Base-by-base conservation (phyloP, 2,888 invertebrate species). In the Periphyllus acericola region DNA sequence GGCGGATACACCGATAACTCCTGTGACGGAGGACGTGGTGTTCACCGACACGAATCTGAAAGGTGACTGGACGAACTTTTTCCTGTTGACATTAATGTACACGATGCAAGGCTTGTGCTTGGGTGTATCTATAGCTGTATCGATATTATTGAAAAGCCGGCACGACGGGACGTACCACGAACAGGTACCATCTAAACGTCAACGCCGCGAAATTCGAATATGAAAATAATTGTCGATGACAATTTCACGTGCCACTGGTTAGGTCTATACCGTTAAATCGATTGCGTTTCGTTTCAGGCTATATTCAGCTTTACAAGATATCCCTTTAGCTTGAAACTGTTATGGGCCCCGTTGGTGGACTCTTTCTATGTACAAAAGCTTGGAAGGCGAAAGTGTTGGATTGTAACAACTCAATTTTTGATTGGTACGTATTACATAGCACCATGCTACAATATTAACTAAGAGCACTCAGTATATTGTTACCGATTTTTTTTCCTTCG, bases 311-410 rank as follows among this genome's bases (percentile, higher is more conserved):
- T 86, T 6, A 29, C 84, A 4, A 21, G 14, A n/a, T 82, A 68
- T 68, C 82, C 82, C 3, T 88, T n/a, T 25, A 52, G n/a, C 29
- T 91, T 99, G 75, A 99, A 99, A 92, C 92, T 99, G 74, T 91
- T 99, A 85, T 99, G 99, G 99, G 99, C 99, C 0, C 99, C 99
- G 1, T 94, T 99, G 90, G 99, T 99, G 8, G 99, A 99, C 92
- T 96, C 98, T 0, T 91, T 98, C 76, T 99, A 96, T 91, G 94
- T 95, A 90, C 93, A 94, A 19, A 92, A 94, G 89, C 96, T 99
- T 92, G 99, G 99, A 0, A 93, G 99, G 34, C 93, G 99, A 89
- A 99, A 99, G 93, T 97, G 96, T 9, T 97, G 97, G 97, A 94
- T 99, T n/a, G 95, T 99, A 74, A 99, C 99, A 0, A 95, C 96